Base-by-base conservation (phyloP, 92 coral and sea anemone species). In the Epizoanthus ramosus region DNA sequence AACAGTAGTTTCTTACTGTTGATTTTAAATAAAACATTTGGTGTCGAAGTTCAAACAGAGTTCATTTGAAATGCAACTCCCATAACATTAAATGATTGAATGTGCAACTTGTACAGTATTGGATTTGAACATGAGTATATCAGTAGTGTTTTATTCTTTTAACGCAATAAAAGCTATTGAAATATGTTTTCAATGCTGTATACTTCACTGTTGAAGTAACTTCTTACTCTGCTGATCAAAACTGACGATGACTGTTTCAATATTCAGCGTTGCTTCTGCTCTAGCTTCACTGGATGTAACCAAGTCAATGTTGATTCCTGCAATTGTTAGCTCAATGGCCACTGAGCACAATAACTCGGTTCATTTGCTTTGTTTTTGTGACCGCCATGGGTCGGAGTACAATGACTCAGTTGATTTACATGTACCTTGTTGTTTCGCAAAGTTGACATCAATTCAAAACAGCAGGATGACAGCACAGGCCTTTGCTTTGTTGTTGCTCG, bases 1-100 rank as follows among this genome's bases (percentile, higher is more conserved):
- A 64, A 64, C 69, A 64, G 69, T 64, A 64, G 69, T 64, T 64
- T 64, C 69, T 64, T 64, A 64, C 9, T 64, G 69, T 64, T 64
- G 39, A 63, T 63, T 63, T 63, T 63, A 63, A 63, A 39, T 63
- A 63, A 63, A 63, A 63, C 68, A 63, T 63, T 63, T 63, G 33
- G 37, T 23, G 37, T 63, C 68, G 23, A 63, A 63, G 68, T 63
- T 63, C 69, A 64, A 64, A 64, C 69, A 64, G 69, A 25, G 69
- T 64, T 64, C 41, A 64, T 64, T 64, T 64, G 69, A 64, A 64
- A 64, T 64, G 69, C 69, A 64, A 25, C 69, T 64, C 41, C 39
- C 69, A 64, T 64, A 64, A 25, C 69, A 64, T 64, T 64, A 64
- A 64, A 64, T 39, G 69, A 41, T 64, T 64, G 69, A 64, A 64